Base-by-base conservation (phyloP, 2,888 invertebrate genomes). In the Nephrocerus scutellatus region DNA sequence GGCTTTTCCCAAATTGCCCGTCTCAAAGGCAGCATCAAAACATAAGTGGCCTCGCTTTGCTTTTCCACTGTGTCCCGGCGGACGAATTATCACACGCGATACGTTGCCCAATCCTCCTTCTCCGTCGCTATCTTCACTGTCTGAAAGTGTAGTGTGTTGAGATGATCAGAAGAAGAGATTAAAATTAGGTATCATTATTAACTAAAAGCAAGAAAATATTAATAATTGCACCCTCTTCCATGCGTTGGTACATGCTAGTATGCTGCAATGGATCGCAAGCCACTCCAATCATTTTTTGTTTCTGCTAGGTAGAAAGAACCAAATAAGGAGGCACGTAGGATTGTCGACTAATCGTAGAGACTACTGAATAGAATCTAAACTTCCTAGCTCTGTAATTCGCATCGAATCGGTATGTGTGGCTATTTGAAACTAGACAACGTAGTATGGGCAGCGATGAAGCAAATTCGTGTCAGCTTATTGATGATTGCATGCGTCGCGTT, bases 11-110 rank as follows among this genome's bases (percentile, higher is more conserved):
- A 97, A 74, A 70, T 97, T 96, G 54, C 96, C 95, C 46, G 92
- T 89, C 71, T 96, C 96, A 68, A 90, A 96, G 12, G 92, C 89
- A 3, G 96, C 95, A 71, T 96, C 95, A 70, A 96, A 96, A 60
- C 95, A 93, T 16, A 96, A 73, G 63, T 96, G 95, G 4, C 96
- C 96, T 46, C 88, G 82, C 71, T 93, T 95, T 9, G 95, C 93
- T 68, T 93, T 91, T 2, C 95, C 92, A 59, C 88, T 90, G 64
- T 91, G 90, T 0, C 90, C 91, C 0, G 88, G 83, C 6, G 91
- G 91, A 13, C 91, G 76, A 62, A 92, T 84, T 31, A 91, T 85
- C 56, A 85, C 74, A 40, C 87, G 79, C 59, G 84, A 91, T 35
- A 96, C 82, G 69, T 96, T 96, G 13, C 93, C 93, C 51, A 92